Evolutionary conservation across 2,888 invertebrate species (phyloP), one percentile per base, ranked within the genome.

Genomic region (Spisula solida): DNA sequence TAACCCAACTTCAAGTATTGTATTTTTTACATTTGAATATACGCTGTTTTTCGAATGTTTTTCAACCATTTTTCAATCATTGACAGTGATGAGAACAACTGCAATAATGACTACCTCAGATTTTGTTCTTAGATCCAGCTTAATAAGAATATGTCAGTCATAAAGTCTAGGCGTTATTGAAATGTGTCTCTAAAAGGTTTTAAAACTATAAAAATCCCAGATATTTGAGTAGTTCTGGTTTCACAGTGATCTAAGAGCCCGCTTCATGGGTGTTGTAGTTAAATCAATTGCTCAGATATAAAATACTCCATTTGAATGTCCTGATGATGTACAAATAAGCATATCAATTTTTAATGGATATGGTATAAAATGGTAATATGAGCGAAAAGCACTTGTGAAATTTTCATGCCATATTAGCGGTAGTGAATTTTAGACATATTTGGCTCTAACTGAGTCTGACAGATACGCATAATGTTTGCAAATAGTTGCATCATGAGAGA

Each of bases 381-480:
- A 75, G 75, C 34, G 31, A 31, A 31, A 16, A 5, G 31, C 5
- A 75, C 75, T 75, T 31, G 75, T 75, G 29, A 75, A 31, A 75
- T 75, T 34, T 31, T 75, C 75, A 31, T 75, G 34, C 31, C 31
- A 34, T 34, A 75, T 75, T 34, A 75, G 31, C 75, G 31, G 31
- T 75, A 75, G 12, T 14, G 16, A 75, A 34, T 18, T 75, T 75
- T 31, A 31, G 29, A 20, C 75, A 75, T 75, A 75, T 75, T 34
- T 75, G 75, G 34, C 16, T 31, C 18, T 75, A 75, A 75, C 12
- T 5, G 16, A 5, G 31, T 75, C 25, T 75, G 75, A 75, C 34
- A 75, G 29, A 75, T 75, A 34, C 34, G 60, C 60, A 66, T 66
- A n/a, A 66, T 66, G 60, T 66, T 66, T 31, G 31, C 75, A 75